Percentiles rank a stretch among this genome's conserved stretches.
phyloP scores from a whole-genome alignment of 2,113 vertebrate species.

The Oreocharis arfaki region DNA sequence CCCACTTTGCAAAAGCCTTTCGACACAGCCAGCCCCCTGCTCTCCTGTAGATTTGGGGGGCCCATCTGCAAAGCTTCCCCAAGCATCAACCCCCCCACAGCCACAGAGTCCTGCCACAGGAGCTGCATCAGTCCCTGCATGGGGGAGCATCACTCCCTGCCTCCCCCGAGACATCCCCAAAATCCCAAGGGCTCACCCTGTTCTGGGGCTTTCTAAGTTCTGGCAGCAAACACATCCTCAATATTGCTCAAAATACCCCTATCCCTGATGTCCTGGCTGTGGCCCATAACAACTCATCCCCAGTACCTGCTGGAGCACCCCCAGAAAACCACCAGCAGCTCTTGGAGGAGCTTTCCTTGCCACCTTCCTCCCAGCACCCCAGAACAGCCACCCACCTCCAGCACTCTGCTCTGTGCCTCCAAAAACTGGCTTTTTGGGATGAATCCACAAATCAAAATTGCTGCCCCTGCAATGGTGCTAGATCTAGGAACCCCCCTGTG shows the following conservation, averaged over 20 bases:
- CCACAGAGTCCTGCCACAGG: neutral
- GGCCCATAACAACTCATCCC: neutral
- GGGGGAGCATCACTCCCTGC: neutral
- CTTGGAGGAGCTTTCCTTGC: neutral
- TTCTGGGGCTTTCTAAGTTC: neutral
- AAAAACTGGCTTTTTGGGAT: neutral
- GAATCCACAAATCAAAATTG: neutral
- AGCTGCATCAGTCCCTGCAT: neutral
- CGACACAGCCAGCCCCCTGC: neutral
- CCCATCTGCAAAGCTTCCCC: neutral
- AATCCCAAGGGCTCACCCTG: neutral
- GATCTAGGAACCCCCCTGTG: neutral
- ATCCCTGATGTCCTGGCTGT: neutral
- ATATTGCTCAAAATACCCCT: neutral
- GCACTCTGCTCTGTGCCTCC: neutral
- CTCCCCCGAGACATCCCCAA: neutral
- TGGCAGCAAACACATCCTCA: neutral
- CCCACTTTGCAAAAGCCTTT: neutral
- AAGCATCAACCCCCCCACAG: accelerated
- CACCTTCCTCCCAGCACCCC: neutral
- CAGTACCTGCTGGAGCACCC: neutral
- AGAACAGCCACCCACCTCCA: neutral
- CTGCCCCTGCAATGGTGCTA: neutral
- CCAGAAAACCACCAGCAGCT: neutral
- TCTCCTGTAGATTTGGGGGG: neutral